A percentile compares a stretch with the other conserved stretches of the same genome.
Evolutionary conservation across 2,888 invertebrate species (phyloP).

Genomic region (Lasioglossum pauxillum): DNA sequence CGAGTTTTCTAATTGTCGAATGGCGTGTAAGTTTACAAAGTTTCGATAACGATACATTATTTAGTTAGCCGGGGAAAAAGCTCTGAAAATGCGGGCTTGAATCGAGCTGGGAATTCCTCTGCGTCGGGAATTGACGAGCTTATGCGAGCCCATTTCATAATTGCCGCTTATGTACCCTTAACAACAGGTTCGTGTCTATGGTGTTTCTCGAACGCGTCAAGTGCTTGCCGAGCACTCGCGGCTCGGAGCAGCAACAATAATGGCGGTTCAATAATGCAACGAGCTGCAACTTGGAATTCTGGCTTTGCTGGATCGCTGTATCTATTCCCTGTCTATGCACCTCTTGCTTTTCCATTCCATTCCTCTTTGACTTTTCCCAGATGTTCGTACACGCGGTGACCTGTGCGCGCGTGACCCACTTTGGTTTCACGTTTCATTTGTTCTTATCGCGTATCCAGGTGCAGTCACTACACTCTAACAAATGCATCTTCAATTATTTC

Average conservation of each 20-base stretch:
- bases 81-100: not conserved
- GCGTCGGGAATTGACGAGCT: conserved; percentile 45
- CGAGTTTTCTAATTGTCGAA: not conserved
- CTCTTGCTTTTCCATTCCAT: conserved; percentile 19
- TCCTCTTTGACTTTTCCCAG: conserved; percentile 21
- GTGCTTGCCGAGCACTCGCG: conserved; percentile 56
- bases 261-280: conserved; percentile 61
- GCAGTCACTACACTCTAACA: not conserved
- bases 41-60: not conserved
- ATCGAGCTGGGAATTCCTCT: not conserved
- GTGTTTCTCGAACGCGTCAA: conserved; percentile 58
- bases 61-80: not conserved
- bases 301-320: conserved; percentile 49
- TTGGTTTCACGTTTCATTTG: conserved; percentile 28
- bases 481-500: not conserved
- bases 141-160: conserved; percentile 74
- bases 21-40: not conserved
- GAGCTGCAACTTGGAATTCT: conserved; percentile 47
- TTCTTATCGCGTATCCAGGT: not conserved
- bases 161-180: conserved; percentile 76
- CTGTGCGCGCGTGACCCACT: conserved; percentile 14
- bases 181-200: conserved; percentile 62
- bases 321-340: not conserved
- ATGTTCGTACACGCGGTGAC: not conserved
- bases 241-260: conserved; percentile 58